Base-by-base conservation (phyloP, 2,797 vertebrate genomes). In the Zalophus californianus region DNA sequence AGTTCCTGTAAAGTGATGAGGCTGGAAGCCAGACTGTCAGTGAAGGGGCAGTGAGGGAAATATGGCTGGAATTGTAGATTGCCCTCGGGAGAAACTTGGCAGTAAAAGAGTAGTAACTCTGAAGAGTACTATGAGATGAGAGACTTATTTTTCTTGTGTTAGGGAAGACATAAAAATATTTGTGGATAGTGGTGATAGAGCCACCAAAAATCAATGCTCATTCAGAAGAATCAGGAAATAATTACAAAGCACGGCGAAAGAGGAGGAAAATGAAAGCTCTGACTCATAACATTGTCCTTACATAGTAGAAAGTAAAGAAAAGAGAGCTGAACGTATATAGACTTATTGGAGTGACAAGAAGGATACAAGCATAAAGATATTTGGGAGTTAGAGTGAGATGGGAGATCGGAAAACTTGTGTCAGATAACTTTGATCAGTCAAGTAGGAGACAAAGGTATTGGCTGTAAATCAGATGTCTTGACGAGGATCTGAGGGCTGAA, bases 1-100 rank as follows among this genome's bases (percentile, higher is more conserved):
- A 90, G 27, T 87, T 73, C 20, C 62, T 78, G n/a, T 58, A 93
- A 73, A 72, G n/a, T 58, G 54, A 48, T n/a, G 78, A 96, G 78
- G 62, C 87, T 6, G n/a, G 78, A 96, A 83, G 66, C 62, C 38
- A 9, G 27, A 82, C 21, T 90, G 12, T 93, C 58, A 70, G 35
- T 70, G 70, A 90, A n/a, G 4, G 35, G 25, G 4, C 48, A 7
- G 38, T 78, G 32, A 89, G 9, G 41, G 16, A 58, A 73, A 25
- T 35, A n/a, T n/a, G 10, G 12, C 73, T 87, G 7, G 48, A 58
- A 27, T 6, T 64, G 11, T 56, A 79, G 86, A 85, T 25, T 29
- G 64, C 52, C 50, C 20, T 90, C 89, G 54, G 73, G 35, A 89
- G 48, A 83, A 90, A 85, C 9, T 50, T 60, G 68, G 4, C 21